These are phyloP conservation scores for Anthophora plumipes DNA, from an alignment of 2,888 invertebrate genomes.

Conservation along the genomic window DNA sequence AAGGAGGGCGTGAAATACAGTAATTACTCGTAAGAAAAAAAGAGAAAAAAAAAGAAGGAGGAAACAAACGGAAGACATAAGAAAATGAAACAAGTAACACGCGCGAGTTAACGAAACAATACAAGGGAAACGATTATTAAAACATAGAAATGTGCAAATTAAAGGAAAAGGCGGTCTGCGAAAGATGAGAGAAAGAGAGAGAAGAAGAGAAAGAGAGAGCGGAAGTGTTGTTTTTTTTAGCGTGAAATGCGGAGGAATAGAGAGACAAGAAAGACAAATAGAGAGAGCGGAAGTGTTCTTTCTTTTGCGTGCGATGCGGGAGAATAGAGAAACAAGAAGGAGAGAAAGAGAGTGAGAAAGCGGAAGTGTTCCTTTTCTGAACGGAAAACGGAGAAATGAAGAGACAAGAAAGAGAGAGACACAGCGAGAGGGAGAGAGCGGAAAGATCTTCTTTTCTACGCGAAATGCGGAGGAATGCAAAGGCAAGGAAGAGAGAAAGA, in stretches of 20 bases:
- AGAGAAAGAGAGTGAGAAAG: no score
- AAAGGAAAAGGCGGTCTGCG: slow-evolving; percentile 34
- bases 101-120: slow-evolving; percentile 1
- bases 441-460: no score
- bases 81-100: slow-evolving; percentile 26
- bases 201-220: no score
- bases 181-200: slow-evolving; percentile 24
- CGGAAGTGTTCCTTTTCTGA: no score
- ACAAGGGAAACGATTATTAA: slow-evolving; percentile 21
- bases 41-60: slow-evolving; percentile 4
- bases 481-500: no score
- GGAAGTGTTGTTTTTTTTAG: slow-evolving; percentile 7
- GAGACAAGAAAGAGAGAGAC: no score
- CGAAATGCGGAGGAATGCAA: no score
- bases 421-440: no score
- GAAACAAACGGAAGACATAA: background rate
- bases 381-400: no score
- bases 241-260: background rate
- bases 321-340: no score
- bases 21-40: background rate
- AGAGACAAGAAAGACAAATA: background rate
- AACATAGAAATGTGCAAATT: slow-evolving; percentile 46
- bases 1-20: background rate
- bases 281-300: no score
- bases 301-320: no score